Evolutionary conservation across 64 coral and sea anemone genomes (phyloP).

Genomic region (Platygyra sinensis): DNA sequence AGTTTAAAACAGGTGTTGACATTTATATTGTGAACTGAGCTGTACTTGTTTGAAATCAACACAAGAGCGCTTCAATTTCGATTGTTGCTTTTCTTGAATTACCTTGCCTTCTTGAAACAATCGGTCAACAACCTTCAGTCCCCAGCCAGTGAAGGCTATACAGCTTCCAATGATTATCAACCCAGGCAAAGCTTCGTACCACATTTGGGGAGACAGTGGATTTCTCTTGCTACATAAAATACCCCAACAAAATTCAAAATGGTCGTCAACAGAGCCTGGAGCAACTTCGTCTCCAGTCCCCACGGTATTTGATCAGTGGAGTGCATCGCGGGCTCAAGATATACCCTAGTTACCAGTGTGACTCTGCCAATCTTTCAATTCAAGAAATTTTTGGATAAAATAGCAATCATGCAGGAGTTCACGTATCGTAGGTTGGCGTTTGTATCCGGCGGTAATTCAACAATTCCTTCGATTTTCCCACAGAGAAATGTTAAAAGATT

Average conservation of each 20-base stretch:
- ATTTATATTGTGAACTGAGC: neutral
- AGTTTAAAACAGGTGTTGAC: neutral
- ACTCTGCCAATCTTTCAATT: too few relatives aligned
- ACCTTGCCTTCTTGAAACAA: constrained; percentile 77
- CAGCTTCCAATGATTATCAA: constrained; percentile 72
- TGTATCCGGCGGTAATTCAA: neutral
- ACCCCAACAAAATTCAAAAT: constrained; percentile 7
- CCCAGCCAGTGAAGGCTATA: constrained; percentile 66
- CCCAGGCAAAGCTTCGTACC: constrained; percentile 76
- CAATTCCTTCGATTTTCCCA: neutral
- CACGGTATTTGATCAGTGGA: neutral
- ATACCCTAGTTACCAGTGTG: neutral
- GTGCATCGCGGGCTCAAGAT: neutral
- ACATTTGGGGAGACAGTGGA: constrained; percentile 38
- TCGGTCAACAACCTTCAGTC: constrained; percentile 66
- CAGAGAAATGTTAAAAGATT: neutral
- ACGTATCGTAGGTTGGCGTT: neutral
- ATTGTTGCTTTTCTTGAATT: neutral
- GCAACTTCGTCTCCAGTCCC: too few relatives aligned
- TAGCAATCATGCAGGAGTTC: constrained; percentile 8
- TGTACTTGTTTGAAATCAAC: neutral
- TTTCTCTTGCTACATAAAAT: neutral
- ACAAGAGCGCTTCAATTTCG: too few relatives aligned
- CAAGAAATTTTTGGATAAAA: too few relatives aligned
- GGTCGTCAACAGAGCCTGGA: neutral